phyloP scores from a whole-genome alignment of 2,797 vertebrate genomes.

The Adrianichthys oophorus region DNA sequence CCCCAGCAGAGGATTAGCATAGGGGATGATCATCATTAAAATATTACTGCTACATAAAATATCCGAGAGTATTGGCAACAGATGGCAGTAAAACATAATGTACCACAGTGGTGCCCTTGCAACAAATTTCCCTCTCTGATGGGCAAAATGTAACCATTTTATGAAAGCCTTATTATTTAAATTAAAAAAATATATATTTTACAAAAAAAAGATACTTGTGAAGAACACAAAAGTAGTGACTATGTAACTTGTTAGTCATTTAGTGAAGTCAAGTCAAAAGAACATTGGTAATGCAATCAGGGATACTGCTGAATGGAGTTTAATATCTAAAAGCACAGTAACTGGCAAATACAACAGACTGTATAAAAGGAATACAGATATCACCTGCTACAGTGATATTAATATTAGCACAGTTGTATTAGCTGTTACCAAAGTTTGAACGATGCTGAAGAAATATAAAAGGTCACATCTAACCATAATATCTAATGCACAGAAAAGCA shows the following conservation, averaged over 20 bases:
- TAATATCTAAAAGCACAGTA: slow-evolving; percentile 34
- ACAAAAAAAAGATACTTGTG: slow-evolving; percentile 41
- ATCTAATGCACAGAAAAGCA: slow-evolving; percentile 11
- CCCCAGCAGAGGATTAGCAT: slow-evolving; percentile 54
- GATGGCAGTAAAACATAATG: slow-evolving; percentile 91
- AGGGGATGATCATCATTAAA: slow-evolving; percentile 62
- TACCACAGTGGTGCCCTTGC: slow-evolving; percentile 51
- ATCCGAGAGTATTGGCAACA: slow-evolving; percentile 79
- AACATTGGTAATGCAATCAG: slow-evolving; percentile 30
- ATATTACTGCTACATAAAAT: slow-evolving; percentile 70
- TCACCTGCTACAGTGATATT: slow-evolving; percentile 41
- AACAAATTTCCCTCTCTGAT: slow-evolving; percentile 47
- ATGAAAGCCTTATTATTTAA: slow-evolving; percentile 42
- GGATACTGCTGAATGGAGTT: slow-evolving; percentile 16
- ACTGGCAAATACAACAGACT: slow-evolving; percentile 39
- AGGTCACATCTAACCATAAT: slow-evolving; percentile 7
- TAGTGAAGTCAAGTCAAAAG: slow-evolving; percentile 31
- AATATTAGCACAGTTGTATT: slow-evolving; percentile 14
- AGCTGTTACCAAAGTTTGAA: slow-evolving; percentile 13
- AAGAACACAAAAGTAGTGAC: slow-evolving; percentile 26
- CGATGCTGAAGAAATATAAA: slow-evolving; percentile 20
- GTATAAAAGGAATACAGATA: slow-evolving; percentile 11
- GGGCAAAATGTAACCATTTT: slow-evolving; percentile 20
- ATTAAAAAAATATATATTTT: background rate
- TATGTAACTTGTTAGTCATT: slow-evolving; percentile 44